A percentile compares a stretch with the other conserved stretches of the same genome.
Evolutionary conservation across 2,797 vertebrate species (phyloP).

Genomic region (Sibirionetta formosa): DNA sequence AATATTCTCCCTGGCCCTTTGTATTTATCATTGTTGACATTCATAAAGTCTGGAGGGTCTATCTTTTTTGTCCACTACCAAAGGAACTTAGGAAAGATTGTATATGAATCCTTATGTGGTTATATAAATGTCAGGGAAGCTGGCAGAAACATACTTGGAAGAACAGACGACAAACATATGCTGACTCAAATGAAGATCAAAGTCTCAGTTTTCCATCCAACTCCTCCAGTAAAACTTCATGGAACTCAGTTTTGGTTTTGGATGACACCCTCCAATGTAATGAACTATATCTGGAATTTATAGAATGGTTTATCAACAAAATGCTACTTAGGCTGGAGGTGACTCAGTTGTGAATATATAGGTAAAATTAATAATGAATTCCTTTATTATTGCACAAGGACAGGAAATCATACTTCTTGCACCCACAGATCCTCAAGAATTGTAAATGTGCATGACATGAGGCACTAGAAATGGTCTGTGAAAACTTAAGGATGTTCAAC

Average conservation of each 20-base stretch:
- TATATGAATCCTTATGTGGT: background rate
- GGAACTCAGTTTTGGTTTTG: background rate
- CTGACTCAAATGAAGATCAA: background rate
- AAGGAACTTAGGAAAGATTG: background rate
- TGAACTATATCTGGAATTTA: background rate
- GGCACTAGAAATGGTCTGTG: background rate
- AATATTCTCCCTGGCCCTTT: background rate
- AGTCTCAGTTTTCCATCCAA: background rate
- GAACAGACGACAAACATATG: background rate
- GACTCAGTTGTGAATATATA: background rate
- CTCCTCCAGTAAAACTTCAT: background rate
- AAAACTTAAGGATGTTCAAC: background rate
- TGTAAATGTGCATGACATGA: background rate
- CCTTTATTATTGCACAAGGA: background rate
- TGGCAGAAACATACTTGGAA: background rate
- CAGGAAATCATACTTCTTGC: background rate
- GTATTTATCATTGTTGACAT: background rate
- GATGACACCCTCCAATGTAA: background rate
- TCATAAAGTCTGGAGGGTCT: background rate
- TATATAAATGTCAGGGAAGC: background rate
- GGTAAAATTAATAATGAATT: background rate
- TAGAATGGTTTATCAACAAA: background rate
- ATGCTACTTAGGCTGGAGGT: background rate
- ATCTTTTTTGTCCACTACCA: background rate
- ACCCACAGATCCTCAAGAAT: accelerated